These are phyloP conservation scores for Motacilla alba DNA, from an alignment of 2,113 vertebrate genomes.

Conservation along the genomic window DNA sequence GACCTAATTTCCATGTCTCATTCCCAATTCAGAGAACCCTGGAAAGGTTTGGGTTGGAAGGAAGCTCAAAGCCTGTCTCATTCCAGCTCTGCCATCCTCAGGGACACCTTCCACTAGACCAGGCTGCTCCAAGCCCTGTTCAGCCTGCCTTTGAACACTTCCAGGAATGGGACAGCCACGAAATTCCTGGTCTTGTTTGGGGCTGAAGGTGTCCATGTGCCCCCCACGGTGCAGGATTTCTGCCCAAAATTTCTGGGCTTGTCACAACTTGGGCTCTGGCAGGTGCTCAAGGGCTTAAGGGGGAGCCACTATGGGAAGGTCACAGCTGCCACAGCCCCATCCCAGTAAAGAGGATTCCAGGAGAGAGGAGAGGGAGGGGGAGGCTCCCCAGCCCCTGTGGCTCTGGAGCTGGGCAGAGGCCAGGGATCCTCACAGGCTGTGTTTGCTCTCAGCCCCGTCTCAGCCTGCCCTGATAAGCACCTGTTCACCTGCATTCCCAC, in stretches of 20 bases:
- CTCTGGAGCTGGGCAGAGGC: not conserved
- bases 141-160: not conserved
- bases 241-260: not conserved
- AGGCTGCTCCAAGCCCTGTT: too few relatives aligned
- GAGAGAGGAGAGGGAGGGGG: not conserved
- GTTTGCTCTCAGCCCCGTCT: not conserved
- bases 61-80: not conserved
- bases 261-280: fast-evolving
- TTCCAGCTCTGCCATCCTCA: fast-evolving
- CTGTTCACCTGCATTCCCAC: not conserved
- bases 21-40: not conserved
- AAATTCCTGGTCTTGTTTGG: not conserved
- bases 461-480: not conserved
- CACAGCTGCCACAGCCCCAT: not conserved
- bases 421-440: not conserved
- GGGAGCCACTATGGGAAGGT: not conserved
- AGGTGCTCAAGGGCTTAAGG: not conserved
- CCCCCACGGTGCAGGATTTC: not conserved
- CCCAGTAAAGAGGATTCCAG: not conserved
- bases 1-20: not conserved
- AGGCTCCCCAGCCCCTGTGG: not conserved
- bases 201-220: fast-evolving
- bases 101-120: not conserved
- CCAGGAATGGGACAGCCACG: not conserved
- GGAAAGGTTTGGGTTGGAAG: not conserved